Percentiles rank a stretch among this genome's conserved stretches.
Evolutionary conservation across 2,113 vertebrate genomes (phyloP).

Genomic region (Philantomba maxwellii): DNA sequence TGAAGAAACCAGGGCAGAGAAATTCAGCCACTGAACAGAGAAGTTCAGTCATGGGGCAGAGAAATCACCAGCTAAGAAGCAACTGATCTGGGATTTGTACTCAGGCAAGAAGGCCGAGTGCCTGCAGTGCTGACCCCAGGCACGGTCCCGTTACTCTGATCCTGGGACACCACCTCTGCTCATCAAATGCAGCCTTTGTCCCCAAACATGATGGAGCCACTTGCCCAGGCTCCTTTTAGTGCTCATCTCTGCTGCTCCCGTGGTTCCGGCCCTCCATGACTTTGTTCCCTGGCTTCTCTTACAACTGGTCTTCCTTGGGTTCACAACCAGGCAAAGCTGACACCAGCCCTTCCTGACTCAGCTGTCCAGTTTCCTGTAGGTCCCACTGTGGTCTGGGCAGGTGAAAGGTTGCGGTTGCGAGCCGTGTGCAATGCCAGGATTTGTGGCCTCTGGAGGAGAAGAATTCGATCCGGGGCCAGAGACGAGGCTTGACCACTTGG

Average conservation of each 20-base stretch:
- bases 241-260: background rate
- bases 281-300: background rate
- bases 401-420: rapidly evolving
- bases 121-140: background rate
- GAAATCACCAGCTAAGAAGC: background rate
- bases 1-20: background rate
- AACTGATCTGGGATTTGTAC: background rate
- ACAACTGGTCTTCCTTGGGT: background rate
- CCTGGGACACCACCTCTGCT: rapidly evolving
- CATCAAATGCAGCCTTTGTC: background rate
- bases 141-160: rapidly evolving
- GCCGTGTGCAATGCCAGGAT: background rate
- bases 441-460: background rate
- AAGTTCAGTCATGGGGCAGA: background rate
- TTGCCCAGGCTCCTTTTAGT: background rate
- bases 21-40: background rate
- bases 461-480: background rate
- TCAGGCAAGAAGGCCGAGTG: background rate
- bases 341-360: background rate
- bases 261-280: no score
- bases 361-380: background rate
- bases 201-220: background rate
- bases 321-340: background rate
- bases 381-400: background rate
- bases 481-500: background rate